Base-by-base conservation (phyloP, 2,113 vertebrate species). In the Pampusana beccarii region DNA sequence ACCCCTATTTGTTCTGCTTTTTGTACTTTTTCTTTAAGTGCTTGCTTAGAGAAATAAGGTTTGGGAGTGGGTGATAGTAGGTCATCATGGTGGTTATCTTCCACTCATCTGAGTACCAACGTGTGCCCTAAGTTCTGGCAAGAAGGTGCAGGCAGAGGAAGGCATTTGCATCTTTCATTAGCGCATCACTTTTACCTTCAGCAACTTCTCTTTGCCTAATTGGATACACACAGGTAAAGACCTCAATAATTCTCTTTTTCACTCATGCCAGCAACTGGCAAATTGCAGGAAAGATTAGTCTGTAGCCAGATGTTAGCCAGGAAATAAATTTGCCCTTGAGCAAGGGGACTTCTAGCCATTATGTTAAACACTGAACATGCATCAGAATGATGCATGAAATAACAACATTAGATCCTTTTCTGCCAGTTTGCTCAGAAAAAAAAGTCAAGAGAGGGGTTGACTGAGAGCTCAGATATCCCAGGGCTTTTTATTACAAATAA, bases 291-390 rank as follows among this genome's bases (percentile, higher is more conserved):
- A 91, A 73, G 87, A 94, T 91, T 79, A 93, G 70, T 71, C 71
- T 90, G 71, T 46, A 83, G 83, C 83, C 91, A 95, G 90, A 94
- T 93, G 87, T 96, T 95, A 87, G 89, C 83, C 73, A 90, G 82
- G 91, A 96, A 96, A 96, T 96, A 95, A 95, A 93, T 94, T 70
- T 88, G 51, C 91, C 91, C 83, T 82, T 93, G 90, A 91, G 92
- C 83, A 88, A 87, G 67, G 53, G 83, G n/a, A 80, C 75, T 96
- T 92, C 29, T 53, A 74, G 60, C 33, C 69, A 66, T 88, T 86
- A 73, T 51, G 23, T 70, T 92, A 62, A 51, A 34, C 26, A 42
- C 72, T 34, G 72, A 91, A 54, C 42, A 21, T 64, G 72, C 53
- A 94, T 80, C 64, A 88, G 72, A 77, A 46, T 42, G 57, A 74